Conservation (phyloP, 1,140 invertebrate genomes). For the Philopotamus ludificatus region DNA sequence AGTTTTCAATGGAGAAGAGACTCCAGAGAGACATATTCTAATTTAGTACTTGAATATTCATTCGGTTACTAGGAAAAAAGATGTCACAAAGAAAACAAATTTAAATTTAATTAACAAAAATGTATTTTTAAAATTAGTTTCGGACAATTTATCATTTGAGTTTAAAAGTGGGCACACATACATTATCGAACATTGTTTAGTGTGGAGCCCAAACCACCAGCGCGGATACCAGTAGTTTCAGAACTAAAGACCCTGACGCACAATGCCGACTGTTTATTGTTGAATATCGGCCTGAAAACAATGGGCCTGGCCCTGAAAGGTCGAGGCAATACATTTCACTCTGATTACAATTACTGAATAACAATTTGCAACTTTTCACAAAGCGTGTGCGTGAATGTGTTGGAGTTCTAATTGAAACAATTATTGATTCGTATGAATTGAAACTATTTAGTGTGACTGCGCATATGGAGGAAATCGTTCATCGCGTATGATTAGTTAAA, state of each 20-base stretch:
- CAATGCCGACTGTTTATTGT: background rate
- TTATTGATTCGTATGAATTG: no score
- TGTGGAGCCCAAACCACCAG: background rate
- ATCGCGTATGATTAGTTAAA: no score
- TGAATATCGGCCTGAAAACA: background rate
- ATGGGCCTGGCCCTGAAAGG: background rate
- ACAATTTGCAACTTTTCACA: background rate
- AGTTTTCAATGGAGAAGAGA: background rate
- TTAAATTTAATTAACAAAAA: no score
- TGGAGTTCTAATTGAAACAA: no score
- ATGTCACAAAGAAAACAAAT: no score
- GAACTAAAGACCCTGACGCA: background rate
- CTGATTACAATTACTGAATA: slow-evolving; percentile 4
- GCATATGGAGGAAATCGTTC: no score
- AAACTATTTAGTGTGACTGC: no score
- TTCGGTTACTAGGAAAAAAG: no score
- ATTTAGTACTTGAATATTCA: background rate
- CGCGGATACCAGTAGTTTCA: background rate
- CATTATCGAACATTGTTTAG: background rate
- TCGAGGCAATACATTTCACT: background rate
- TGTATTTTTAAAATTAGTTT: no score
- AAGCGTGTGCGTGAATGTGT: background rate
- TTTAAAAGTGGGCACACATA: background rate
- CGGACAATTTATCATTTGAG: no score
- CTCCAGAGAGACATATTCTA: background rate